Evolutionary conservation across 2,888 invertebrate species (phyloP), one percentile per base, ranked within the genome.

Genomic region (Hydraecia micacea): DNA sequence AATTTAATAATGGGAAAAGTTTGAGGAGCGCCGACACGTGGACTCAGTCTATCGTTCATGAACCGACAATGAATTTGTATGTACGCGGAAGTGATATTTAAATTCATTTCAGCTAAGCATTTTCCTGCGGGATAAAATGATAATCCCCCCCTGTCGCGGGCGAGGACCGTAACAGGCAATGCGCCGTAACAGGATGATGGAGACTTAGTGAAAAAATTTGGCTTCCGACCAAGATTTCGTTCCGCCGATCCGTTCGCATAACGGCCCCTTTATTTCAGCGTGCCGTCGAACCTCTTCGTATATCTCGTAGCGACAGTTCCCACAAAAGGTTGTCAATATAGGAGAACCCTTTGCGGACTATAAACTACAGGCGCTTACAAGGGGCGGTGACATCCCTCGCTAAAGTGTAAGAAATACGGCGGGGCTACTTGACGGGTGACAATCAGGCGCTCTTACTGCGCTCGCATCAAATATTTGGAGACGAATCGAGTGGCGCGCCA

Each of bases 1-100:
- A 87, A 90, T 89, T 84, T 91, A 89, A 89, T 91, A 91, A 91
- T 90, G 89, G 88, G 75, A 81, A 89, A 91, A 91, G 88, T 91
- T 91, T 80, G 72, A 73, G 60, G 62, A 65, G 67, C 73, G 76
- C 68, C 73, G 85, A 89, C 88, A 88, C 87, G 90, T 90, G 85
- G 83, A 75, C 77, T 73, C 79, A 72, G 79, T 76, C 81, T 79
- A 75, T 72, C 82, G 81, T 73, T 83, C 66, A 76, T 77, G 81
- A 79, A 85, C 75, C 68, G 76, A 72, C 84, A 80, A 79, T 88
- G 80, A 90, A 89, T 86, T 87, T 83, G 78, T 77, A 84, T 75
- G 75, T 79, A 71, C 76, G 42, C 76, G 79, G 75, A 88, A 89
- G 86, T 84, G 86, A 87, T 84, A 89, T 88, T 89, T 87, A 89